Base-by-base conservation (phyloP, 2,888 invertebrate genomes). In the Alentia gelatinosa region DNA sequence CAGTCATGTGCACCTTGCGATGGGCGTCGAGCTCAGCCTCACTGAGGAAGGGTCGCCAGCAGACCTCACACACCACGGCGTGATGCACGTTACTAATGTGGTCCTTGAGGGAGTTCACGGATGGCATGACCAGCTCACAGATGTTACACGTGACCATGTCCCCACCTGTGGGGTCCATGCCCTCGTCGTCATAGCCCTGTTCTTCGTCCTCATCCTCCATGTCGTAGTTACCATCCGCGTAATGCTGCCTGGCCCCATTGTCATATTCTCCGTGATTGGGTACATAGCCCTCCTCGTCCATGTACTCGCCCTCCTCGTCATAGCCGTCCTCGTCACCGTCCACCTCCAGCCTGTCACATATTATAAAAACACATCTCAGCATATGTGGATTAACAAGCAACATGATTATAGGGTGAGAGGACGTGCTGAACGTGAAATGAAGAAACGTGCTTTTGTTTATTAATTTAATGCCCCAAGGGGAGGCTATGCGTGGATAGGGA, bases 41-140 rank as follows among this genome's bases (percentile, higher is more conserved):
- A 15, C 15, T 47, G 42, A 86, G 47, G 86, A 86, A 86, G 9
- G 86, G 86, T 23, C 86, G 86, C 86, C 86, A 86, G 33, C 86
- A 86, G 19, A 47, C 4, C 26, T 86, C 86, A 30, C 86, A 86
- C 3, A 86, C 86, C 23, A 86, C 86, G 30, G 86, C 86, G 15
- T 47, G 86, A 30, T 86, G 86, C 47, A 86, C 86, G 4, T 12
- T 35, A 47, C 33, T 23, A 26, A 86, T 86, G 30, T 86, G 86
- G 7, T 86, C 86, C 47, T 86, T 86, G 19, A 86, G 86, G 9
- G 40, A 30, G 9, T 4, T 30, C 47, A 86, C 5, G 9, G 86
- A 86, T 9, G 26, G 12, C 86, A 86, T 47, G 3, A 26, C 35
- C 26, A 86, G 86, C 47, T 86, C 86, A 33, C 86, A 86, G 9